phyloP scores from a whole-genome alignment of 2,888 invertebrate species.

The Argynnis bischoffii region DNA sequence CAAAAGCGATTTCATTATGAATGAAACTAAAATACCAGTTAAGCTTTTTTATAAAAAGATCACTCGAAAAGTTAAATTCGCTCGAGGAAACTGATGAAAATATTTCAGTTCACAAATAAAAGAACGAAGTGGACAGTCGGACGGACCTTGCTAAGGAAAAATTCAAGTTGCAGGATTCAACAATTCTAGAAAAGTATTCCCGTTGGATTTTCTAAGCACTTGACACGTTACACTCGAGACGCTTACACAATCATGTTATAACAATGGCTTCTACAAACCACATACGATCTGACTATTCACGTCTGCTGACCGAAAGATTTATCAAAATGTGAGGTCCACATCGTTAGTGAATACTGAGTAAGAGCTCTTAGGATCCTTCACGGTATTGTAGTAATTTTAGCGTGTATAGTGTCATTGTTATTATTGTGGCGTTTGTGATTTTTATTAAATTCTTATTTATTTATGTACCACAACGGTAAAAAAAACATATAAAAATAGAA shows the following conservation, averaged over 20 bases:
- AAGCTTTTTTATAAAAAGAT: too few relatives aligned
- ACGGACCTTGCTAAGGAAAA: not conserved
- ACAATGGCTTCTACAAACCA: slow-evolving; percentile 43
- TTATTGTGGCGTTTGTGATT: not conserved
- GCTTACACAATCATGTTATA: slow-evolving; percentile 41
- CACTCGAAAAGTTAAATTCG: not conserved
- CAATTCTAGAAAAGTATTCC: slow-evolving; percentile 27
- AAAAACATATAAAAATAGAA: too few relatives aligned
- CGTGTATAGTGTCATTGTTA: slow-evolving; percentile 10
- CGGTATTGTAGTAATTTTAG: slow-evolving; percentile 30
- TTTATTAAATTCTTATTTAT: too few relatives aligned
- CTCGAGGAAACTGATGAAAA: not conserved
- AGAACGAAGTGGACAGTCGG: slow-evolving; percentile 14
- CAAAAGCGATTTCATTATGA: too few relatives aligned
- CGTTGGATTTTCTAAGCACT: slow-evolving; percentile 29
- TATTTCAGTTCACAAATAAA: not conserved
- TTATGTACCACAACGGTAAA: too few relatives aligned
- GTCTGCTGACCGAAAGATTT: slow-evolving; percentile 53
- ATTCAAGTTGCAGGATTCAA: slow-evolving; percentile 19
- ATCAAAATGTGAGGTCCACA: slow-evolving; percentile 57
- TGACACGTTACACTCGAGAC: slow-evolving; percentile 37
- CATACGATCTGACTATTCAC: slow-evolving; percentile 39
- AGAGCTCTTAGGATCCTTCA: slow-evolving; percentile 47
- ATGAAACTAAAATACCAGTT: too few relatives aligned
- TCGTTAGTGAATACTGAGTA: slow-evolving; percentile 57